Conservation (phyloP, 2,797 vertebrate species). For the Pseudomugil tenellus region DNA sequence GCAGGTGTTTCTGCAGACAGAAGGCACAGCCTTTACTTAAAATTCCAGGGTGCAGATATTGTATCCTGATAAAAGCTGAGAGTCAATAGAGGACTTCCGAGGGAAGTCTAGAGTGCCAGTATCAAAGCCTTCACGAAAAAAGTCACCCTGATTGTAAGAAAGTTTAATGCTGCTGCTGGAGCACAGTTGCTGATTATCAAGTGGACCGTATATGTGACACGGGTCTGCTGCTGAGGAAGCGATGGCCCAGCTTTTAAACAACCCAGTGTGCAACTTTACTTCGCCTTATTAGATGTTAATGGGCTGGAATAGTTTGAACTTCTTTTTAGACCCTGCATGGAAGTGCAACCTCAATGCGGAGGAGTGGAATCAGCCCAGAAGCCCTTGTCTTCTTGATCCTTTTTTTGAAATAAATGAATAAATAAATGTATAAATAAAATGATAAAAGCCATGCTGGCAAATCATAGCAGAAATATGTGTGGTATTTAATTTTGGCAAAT, state of each 20-base stretch:
- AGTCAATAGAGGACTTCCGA: constrained; percentile 60
- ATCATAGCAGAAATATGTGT: constrained; percentile 30
- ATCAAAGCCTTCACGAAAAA: constrained; percentile 59
- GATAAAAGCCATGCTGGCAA: constrained; percentile 39
- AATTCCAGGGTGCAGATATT: constrained; percentile 65
- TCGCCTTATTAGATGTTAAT: constrained; percentile 41
- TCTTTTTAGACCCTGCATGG: constrained; percentile 5
- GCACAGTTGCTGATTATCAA: constrained; percentile 67
- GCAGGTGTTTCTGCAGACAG: constrained; percentile 73
- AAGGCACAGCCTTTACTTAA: constrained; percentile 64
- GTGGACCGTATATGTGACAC: constrained; percentile 45
- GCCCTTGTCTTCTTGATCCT: constrained; percentile 32
- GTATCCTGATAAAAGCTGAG: constrained; percentile 59
- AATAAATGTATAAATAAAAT: constrained; percentile 39
- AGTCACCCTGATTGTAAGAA: constrained; percentile 62
- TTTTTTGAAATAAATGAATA: constrained; percentile 36
- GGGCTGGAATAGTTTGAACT: constrained; percentile 34
- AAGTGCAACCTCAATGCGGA: constrained; percentile 19
- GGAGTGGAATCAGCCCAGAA: constrained; percentile 7
- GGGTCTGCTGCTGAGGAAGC: constrained; percentile 55
- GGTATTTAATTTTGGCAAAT: constrained; percentile 57
- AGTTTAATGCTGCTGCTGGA: constrained; percentile 72
- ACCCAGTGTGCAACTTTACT: constrained; percentile 28
- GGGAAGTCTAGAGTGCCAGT: constrained; percentile 45
- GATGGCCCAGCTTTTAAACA: constrained; percentile 40